Conservation (phyloP, 2,888 invertebrate genomes). For the Plebejus anna region DNA sequence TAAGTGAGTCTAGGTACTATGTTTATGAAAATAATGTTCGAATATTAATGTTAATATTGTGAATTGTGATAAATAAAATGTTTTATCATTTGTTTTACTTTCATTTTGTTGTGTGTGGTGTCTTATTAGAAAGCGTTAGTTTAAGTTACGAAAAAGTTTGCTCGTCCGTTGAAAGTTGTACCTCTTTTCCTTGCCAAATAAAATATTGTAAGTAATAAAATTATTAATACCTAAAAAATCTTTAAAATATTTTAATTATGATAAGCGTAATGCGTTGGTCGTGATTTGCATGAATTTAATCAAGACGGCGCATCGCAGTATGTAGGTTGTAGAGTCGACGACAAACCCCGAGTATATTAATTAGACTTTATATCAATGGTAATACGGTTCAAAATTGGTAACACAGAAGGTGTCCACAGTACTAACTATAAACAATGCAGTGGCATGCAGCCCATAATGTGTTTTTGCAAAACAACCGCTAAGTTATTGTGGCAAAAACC, state of each 20-base stretch:
- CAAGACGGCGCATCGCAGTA: neutral
- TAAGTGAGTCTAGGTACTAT: neutral
- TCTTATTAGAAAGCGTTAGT: neutral
- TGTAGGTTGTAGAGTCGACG: neutral
- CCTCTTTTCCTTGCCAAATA: neutral
- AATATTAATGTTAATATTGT: neutral
- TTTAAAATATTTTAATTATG: neutral
- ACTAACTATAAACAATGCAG: slow-evolving; percentile 1
- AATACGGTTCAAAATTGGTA: neutral
- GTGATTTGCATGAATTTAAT: neutral
- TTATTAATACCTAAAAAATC: neutral
- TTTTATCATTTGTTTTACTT: neutral
- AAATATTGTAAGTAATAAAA: too few relatives aligned
- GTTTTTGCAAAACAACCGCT: slow-evolving; percentile 9
- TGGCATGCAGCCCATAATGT: slow-evolving; percentile 6
- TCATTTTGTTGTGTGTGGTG: neutral
- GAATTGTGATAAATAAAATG: neutral
- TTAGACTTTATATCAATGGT: neutral
- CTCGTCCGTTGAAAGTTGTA: too few relatives aligned
- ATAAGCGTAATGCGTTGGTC: neutral
- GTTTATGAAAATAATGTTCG: neutral
- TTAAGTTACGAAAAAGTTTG: neutral
- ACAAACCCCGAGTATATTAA: neutral
- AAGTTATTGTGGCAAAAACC: neutral
- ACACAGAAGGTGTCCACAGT: neutral